phyloP scores from a whole-genome alignment of 2,797 vertebrate genomes.

The Clarias laeviceps region DNA sequence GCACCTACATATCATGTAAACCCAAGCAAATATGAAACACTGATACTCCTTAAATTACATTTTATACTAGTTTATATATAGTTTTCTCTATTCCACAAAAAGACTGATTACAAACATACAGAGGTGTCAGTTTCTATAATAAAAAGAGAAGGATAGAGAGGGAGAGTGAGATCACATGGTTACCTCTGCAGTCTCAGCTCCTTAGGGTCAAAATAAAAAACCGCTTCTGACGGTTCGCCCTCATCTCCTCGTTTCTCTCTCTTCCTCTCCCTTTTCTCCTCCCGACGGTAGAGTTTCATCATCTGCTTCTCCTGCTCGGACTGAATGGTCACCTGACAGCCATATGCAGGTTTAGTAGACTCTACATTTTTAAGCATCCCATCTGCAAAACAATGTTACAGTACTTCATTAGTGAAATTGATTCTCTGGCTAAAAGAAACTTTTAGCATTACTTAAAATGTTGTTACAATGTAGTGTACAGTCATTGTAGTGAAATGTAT shows the following conservation, averaged over 20 bases:
- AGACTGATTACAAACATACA: conserved; percentile 61
- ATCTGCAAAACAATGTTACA: conserved; percentile 68
- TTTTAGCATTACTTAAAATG: background rate
- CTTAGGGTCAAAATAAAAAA: conserved; percentile 85
- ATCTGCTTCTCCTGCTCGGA: conserved; percentile 94
- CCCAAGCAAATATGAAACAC: background rate
- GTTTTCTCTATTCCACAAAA: background rate
- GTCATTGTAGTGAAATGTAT: background rate
- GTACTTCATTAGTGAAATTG: background rate
- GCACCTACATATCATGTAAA: background rate
- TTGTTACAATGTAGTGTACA: background rate
- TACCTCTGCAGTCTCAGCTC: conserved; percentile 91
- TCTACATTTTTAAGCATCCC: conserved; percentile 78
- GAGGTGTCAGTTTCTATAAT: conserved; percentile 50
- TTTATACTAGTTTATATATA: background rate
- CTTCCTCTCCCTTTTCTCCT: conserved; percentile 89
- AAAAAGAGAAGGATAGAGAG: conserved; percentile 17
- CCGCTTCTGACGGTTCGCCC: conserved; percentile 76
- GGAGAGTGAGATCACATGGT: conserved; percentile 1
- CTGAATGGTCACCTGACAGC: conserved; percentile 95
- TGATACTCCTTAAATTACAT: background rate
- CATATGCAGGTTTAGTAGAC: conserved; percentile 80
- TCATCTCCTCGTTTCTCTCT: conserved; percentile 88
- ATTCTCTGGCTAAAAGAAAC: too few species aligned
- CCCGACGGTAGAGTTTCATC: conserved; percentile 89